Conservation (phyloP, 2,888 invertebrate genomes). For the Neoscelio sp. region DNA sequence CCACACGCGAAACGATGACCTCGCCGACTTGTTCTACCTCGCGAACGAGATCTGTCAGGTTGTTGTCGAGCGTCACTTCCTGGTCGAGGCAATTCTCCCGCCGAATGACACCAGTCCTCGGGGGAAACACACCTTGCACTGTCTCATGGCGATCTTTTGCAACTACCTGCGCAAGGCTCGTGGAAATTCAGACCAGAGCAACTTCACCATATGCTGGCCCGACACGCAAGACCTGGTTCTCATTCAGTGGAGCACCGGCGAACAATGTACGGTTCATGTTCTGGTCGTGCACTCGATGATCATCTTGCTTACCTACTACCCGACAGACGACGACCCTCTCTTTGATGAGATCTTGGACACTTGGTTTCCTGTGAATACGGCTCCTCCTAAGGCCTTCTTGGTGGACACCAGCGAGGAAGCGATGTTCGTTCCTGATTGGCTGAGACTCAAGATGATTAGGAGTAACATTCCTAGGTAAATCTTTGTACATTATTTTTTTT, state of each 20-base stretch:
- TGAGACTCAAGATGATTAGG: slow-evolving; percentile 93
- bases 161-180: slow-evolving; percentile 89
- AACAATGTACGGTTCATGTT: slow-evolving; percentile 90
- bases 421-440: slow-evolving; percentile 95
- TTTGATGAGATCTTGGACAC: slow-evolving; percentile 88
- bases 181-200: slow-evolving; percentile 86
- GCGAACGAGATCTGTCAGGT: slow-evolving; percentile 94
- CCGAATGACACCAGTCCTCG: slow-evolving; percentile 83
- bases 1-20: slow-evolving; percentile 87
- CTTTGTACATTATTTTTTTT: no score
- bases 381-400: slow-evolving; percentile 91
- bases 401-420: slow-evolving; percentile 93
- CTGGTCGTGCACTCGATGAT: slow-evolving; percentile 93
- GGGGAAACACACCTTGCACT: slow-evolving; percentile 86
- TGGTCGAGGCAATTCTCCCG: slow-evolving; percentile 92
- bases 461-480: slow-evolving; percentile 87
- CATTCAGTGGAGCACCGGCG: slow-evolving; percentile 90
- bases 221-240: slow-evolving; percentile 90
- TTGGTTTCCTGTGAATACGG: slow-evolving; percentile 92
- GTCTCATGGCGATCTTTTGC: slow-evolving; percentile 89
- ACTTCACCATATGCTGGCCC: slow-evolving; percentile 84
- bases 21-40: slow-evolving; percentile 88
- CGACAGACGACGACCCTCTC: slow-evolving; percentile 82
- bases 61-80: slow-evolving; percentile 95
- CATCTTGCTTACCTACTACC: slow-evolving; percentile 90